Evolutionary conservation across 2,888 invertebrate genomes (phyloP), one percentile per base, ranked within the genome.

Genomic region (Dasypogon diadema): DNA sequence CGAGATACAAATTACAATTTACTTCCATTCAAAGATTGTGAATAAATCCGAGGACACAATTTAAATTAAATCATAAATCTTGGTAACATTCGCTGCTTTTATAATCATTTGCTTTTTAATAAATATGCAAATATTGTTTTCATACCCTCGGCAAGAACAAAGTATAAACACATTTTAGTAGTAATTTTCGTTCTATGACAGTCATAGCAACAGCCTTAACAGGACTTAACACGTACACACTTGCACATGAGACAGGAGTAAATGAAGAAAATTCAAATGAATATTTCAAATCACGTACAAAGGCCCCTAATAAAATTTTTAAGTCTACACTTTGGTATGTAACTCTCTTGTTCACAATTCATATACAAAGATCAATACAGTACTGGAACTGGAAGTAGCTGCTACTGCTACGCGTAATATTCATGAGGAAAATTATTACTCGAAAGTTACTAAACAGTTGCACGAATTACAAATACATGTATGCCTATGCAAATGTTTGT

Each of bases 111-210:
- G 22, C 65, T 48, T 65, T 46, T 65, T 65, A 65, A 65, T 65
- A 65, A 65, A 65, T 65, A 65, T 65, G 65, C 65, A 65, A 65
- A 65, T 65, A 65, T 65, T 65, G 65, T 65, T 42, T 65, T 42
- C 65, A 22, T 22, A 48, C 48, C 42, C 46, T 46, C 21, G 37
- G 16, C 46, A 46, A 22, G 24, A 5, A 26, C 46, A 24, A 65
- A 48, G 22, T 22, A 46, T 46, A 48, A 65, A 65, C 65, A 65
- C 46, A 65, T 46, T 65, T 65, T 26, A 46, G 46, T 65, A 24
- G 48, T 65, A 65, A 48, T 46, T 65, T 22, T 10, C 46, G 3
- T 24, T 10, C 37, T 22, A 42, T 21, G 21, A 8, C 48, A 22
- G 10, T 24, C 12, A 14, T 4, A 24, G 2, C 48, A 46, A 14